Base-by-base conservation (phyloP, 2,888 invertebrate species). In the Plagodis pulveraria region DNA sequence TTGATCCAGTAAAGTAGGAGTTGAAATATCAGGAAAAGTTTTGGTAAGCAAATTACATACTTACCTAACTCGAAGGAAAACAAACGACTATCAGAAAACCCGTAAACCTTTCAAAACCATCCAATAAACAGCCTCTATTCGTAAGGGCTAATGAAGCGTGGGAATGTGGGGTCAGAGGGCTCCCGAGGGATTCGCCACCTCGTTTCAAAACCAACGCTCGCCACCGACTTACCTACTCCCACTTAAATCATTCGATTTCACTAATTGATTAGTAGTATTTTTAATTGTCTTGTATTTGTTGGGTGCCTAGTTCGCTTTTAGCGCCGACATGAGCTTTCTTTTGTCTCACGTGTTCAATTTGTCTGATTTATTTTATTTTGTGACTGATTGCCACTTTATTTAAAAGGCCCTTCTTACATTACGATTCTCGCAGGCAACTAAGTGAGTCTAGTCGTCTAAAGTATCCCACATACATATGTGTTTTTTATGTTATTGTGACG, bases 231-330 rank as follows among this genome's bases (percentile, higher is more conserved):
- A 50, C 22, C 49, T 63, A 56, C 63, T 81, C 82, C 57, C 81
- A 81, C 74, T 66, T 79, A 78, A 77, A 82, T 84, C 83, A 78
- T 55, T 58, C 49, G 56, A 75, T 80, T 78, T 64, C 45, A 43
- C 40, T 62, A 57, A 65, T 71, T 69, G 56, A 58, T 50, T 47
- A 36, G 12, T 47, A 12, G 34, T 7, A 4, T 41, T 10, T 41
- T 10, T 41, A 10, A 41, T 41, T 41, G n/a, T 6, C 22, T 1
- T 22, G 4, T 22, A 22, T 22, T 2, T 4, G 22, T 22, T 22
- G 22, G 22, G 22, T 22, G 2, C 1, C 4, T 22, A 22, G 22
- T 22, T 22, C 22, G 22, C 22, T 22, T 22, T 22, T 22, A 22
- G 22, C 22, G 22, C 22, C 22, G 22, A 22, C 22, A 4, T 22